Conservation (phyloP, 2,113 vertebrate genomes). For the Malurus melanocephalus region DNA sequence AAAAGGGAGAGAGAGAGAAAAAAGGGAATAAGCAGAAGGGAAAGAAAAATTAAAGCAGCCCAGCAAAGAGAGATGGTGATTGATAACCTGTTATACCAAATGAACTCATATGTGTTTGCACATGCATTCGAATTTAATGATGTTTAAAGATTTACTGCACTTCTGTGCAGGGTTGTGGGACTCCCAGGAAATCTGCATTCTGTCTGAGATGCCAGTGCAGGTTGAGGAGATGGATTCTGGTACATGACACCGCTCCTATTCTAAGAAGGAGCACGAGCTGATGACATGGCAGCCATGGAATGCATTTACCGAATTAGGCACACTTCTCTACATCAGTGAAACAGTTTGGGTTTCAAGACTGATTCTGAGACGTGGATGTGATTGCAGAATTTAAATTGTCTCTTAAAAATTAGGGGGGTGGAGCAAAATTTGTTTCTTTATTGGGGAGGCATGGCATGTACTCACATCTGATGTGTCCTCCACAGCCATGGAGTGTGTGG, state of each 20-base stretch:
- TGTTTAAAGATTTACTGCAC: neutral
- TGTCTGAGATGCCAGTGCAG: neutral
- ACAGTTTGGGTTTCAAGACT: neutral
- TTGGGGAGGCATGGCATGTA: fast-evolving
- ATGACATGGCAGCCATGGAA: neutral
- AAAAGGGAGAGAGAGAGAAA: fast-evolving
- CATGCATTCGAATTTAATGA: neutral
- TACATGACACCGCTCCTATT: neutral
- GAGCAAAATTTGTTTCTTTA: neutral
- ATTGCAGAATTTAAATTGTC: neutral
- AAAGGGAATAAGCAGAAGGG: fast-evolving
- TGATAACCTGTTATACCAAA: neutral
- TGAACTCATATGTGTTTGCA: neutral
- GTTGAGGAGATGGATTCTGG: neutral
- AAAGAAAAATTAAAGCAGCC: neutral
- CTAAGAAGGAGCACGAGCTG: neutral
- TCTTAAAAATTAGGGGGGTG: neutral
- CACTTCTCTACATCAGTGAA: neutral
- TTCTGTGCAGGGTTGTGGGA: neutral
- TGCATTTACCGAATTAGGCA: neutral
- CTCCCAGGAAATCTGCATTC: neutral
- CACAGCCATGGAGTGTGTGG: fast-evolving
- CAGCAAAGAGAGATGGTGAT: neutral
- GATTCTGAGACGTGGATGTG: neutral
- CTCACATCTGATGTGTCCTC: neutral